Evolutionary conservation across 2,888 invertebrate species (phyloP).

Genomic region (Ischnura elegans): DNA sequence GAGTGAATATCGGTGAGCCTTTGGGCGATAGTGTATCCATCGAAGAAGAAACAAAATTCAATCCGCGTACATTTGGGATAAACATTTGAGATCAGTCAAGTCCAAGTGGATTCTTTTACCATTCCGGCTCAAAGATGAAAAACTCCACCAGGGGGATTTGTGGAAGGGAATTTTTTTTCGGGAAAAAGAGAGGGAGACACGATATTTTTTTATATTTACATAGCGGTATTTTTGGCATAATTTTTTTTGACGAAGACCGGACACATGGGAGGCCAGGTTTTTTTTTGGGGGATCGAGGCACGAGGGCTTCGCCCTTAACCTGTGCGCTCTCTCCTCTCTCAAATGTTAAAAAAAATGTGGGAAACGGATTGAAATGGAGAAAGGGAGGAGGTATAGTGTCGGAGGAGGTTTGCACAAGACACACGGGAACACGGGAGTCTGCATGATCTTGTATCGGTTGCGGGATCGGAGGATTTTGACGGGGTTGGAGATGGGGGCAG

Average conservation of each 20-base stretch:
- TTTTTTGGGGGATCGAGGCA: neutral
- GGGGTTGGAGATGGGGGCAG: neutral
- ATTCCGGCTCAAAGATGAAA: neutral
- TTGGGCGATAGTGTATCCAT: neutral
- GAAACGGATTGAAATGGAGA: neutral
- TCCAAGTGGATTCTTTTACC: neutral
- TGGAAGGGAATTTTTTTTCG: neutral
- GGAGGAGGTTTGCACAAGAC: slow-evolving; percentile 54
- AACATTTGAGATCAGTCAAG: neutral
- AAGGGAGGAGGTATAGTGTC: neutral
- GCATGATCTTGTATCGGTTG: neutral
- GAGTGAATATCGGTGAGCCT: neutral
- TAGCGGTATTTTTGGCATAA: too few species aligned
- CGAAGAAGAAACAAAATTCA: neutral
- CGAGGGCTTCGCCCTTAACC: slow-evolving; percentile 15
- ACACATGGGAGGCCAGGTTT: neutral
- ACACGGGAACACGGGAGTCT: neutral
- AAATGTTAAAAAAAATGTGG: slow-evolving; percentile 30
- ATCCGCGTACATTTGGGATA: neutral
- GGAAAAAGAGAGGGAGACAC: neutral
- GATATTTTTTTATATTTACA: neutral
- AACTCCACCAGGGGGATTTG: neutral
- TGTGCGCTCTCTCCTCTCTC: neutral
- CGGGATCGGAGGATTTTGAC: neutral
- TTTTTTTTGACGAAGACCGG: neutral